phyloP scores from a whole-genome alignment of 2,888 invertebrate species.

The Dichetophora obliterata region DNA sequence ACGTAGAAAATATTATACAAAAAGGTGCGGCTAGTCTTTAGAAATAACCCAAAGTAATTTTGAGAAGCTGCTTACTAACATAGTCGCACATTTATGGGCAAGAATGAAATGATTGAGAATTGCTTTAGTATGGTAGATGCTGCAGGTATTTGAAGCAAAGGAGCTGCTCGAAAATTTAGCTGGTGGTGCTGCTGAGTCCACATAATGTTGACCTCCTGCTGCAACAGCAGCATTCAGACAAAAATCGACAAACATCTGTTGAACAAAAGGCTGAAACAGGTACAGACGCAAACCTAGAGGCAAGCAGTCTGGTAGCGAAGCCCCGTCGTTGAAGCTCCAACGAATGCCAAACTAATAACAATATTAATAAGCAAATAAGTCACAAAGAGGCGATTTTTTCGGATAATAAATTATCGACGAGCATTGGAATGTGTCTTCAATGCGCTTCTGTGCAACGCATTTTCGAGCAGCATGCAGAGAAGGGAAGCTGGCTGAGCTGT shows the following conservation, averaged over 20 bases:
- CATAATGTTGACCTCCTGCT: not conserved
- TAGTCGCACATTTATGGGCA: conserved; percentile 1
- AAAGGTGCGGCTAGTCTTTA: conserved; percentile 18
- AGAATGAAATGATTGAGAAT: conserved; percentile 22
- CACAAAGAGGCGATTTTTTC: conserved; percentile 65
- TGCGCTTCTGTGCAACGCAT: conserved; percentile 56
- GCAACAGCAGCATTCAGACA: not conserved
- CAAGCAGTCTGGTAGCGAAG: not conserved
- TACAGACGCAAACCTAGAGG: not conserved
- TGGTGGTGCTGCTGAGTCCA: too few relatives aligned
- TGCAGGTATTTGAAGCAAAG: too few relatives aligned
- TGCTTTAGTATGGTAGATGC: not conserved
- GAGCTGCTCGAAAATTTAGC: too few relatives aligned
- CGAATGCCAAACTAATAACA: conserved; percentile 39
- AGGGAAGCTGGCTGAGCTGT: not conserved
- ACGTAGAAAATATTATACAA: not conserved
- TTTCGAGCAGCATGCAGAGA: not conserved
- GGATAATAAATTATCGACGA: conserved; percentile 66
- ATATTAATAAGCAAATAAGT: conserved; percentile 66
- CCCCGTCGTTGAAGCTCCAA: not conserved
- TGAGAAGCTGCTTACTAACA: not conserved
- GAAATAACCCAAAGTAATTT: not conserved
- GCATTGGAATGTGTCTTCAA: conserved; percentile 54
- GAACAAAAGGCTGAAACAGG: conserved; percentile 23
- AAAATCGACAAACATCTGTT: conserved; percentile 27